Conservation (phyloP, 2,797 vertebrate species). For the Phalloptychus januarius region DNA sequence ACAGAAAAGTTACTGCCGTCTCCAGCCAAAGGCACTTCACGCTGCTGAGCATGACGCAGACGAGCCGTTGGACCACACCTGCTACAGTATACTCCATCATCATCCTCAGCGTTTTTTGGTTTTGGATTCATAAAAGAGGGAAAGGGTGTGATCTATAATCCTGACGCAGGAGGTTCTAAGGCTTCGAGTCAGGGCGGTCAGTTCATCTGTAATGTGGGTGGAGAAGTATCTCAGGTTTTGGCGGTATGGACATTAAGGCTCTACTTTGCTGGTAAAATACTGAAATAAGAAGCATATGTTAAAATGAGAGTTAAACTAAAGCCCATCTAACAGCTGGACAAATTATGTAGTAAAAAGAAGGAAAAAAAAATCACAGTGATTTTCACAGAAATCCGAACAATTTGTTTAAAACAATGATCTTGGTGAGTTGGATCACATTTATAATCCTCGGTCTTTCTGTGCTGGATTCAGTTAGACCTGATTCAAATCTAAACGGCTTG, state of each 20-base stretch:
- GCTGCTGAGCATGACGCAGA: slow-evolving; percentile 84
- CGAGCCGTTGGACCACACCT: slow-evolving; percentile 60
- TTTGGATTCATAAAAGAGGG: slow-evolving; percentile 55
- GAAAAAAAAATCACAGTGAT: slow-evolving; percentile 57
- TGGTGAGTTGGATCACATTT: slow-evolving; percentile 2
- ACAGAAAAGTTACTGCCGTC: slow-evolving; percentile 44
- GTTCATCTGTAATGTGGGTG: background rate
- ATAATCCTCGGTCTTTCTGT: background rate
- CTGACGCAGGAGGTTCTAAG: background rate
- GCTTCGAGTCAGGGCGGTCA: slow-evolving; percentile 11
- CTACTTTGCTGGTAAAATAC: slow-evolving; percentile 42
- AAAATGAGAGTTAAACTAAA: background rate
- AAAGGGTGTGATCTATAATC: slow-evolving; percentile 7
- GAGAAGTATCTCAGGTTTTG: background rate
- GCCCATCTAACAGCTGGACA: background rate
- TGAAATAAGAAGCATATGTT: slow-evolving; percentile 4
- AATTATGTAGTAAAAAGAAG: slow-evolving; percentile 8
- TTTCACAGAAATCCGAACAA: slow-evolving; percentile 26
- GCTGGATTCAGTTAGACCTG: background rate
- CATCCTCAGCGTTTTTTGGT: slow-evolving; percentile 68
- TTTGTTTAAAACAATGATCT: slow-evolving; percentile 15
- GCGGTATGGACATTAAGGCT: slow-evolving; percentile 39
- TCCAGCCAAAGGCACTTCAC: slow-evolving; percentile 95
- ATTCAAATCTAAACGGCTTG: slow-evolving; percentile 21
- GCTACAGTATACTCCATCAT: slow-evolving; percentile 48